Evolutionary conservation across 2,797 vertebrate genomes (phyloP).

Genomic region (Rhyacichthys aspro): DNA sequence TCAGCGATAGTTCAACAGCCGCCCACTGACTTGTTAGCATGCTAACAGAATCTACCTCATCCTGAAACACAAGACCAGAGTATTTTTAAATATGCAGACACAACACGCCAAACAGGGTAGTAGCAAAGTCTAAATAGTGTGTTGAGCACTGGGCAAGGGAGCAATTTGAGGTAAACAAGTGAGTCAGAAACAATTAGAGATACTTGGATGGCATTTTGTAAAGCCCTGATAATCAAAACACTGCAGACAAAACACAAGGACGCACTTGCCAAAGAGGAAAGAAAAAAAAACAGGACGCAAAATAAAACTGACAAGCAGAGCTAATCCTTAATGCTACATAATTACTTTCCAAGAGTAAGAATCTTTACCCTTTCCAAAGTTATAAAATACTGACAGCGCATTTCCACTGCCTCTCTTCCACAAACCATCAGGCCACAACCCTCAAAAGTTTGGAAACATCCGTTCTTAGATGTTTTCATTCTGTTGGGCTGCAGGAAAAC

Average conservation of each 20-base stretch:
- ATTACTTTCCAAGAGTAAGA: constrained; percentile 45
- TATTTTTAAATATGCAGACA: constrained; percentile 11
- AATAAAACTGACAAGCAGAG: constrained; percentile 29
- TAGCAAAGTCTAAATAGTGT: constrained; percentile 30
- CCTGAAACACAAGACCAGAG: not conserved
- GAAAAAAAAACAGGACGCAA: constrained; percentile 6
- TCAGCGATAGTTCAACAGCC: constrained; percentile 30
- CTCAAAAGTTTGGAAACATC: constrained; percentile 37
- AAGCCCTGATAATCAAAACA: constrained; percentile 50
- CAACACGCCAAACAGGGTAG: constrained; percentile 1
- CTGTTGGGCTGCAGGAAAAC: constrained; percentile 40
- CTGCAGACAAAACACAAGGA: constrained; percentile 23
- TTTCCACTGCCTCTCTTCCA: constrained; percentile 42
- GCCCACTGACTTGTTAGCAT: constrained; percentile 1
- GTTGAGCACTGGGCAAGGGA: constrained; percentile 27
- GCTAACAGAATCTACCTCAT: not conserved
- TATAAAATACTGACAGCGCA: constrained; percentile 42
- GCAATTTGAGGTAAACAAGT: constrained; percentile 57
- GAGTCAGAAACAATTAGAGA: constrained; percentile 67
- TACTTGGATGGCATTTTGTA: constrained; percentile 39
- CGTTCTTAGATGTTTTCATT: constrained; percentile 34
- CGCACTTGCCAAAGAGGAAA: constrained; percentile 16
- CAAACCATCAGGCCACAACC: constrained; percentile 37
- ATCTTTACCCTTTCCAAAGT: constrained; percentile 31
- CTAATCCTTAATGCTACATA: constrained; percentile 45